Conservation (phyloP, 2,888 invertebrate species). For the Rhamphomyia laevipes region DNA sequence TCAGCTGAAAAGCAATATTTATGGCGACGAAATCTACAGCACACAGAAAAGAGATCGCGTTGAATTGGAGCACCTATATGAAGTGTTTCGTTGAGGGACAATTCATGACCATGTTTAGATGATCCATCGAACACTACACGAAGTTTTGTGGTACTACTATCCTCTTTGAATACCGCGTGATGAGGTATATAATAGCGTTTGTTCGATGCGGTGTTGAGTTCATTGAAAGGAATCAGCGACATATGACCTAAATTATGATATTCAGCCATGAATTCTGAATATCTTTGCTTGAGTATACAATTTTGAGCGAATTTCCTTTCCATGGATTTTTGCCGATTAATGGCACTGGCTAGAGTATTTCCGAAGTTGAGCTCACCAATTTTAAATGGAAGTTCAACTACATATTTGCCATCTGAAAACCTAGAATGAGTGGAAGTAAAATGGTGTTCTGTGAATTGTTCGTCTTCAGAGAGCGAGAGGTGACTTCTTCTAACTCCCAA, state of each 20-base stretch:
- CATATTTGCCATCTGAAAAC: conserved; percentile 7
- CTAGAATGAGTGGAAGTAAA: conserved; percentile 2
- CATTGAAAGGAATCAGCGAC: conserved; percentile 3
- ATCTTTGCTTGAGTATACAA: conserved; percentile 3
- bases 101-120: neutral
- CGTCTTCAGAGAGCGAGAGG: too few relatives aligned
- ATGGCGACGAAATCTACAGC: conserved; percentile 2
- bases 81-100: conserved; percentile 8
- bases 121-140: conserved; percentile 12
- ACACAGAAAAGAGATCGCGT: conserved; percentile 7
- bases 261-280: conserved; percentile 12
- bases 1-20: conserved; percentile 9
- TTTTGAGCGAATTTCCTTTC: conserved; percentile 9
- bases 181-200: conserved; percentile 12
- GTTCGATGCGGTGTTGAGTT: conserved; percentile 2
- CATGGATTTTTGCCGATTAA: conserved; percentile 8
- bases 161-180: conserved; percentile 14
- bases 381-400: conserved; percentile 9
- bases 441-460: too few relatives aligned
- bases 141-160: conserved; percentile 11
- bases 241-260: conserved; percentile 14
- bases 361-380: conserved; percentile 2
- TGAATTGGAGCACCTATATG: conserved; percentile 7
- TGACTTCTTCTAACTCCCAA: too few relatives aligned
- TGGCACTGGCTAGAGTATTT: conserved; percentile 5